A percentile compares a stretch with the other conserved stretches of the same genome.
These are phyloP conservation scores for Cantharis flavilabris DNA, from an alignment of 2,888 invertebrate species.

Conservation along the genomic window DNA sequence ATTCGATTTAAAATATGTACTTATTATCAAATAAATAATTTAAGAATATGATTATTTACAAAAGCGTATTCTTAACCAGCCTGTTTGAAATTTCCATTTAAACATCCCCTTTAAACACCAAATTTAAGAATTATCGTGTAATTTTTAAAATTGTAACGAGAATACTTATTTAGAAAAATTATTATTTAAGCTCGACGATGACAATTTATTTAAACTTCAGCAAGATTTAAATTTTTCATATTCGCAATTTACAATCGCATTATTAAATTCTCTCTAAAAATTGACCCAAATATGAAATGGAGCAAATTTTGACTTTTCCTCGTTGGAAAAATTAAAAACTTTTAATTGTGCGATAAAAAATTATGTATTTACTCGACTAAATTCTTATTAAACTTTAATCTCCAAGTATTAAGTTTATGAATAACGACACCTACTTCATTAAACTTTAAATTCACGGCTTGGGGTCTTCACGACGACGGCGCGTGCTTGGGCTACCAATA, in stretches of 20 bases:
- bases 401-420: not conserved
- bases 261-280: slow-evolving; percentile 1
- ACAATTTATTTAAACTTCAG: not conserved
- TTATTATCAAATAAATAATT: too few species aligned
- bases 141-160: not conserved
- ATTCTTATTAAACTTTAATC: not conserved
- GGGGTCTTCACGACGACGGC: not conserved
- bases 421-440: not conserved
- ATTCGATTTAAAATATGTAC: too few species aligned
- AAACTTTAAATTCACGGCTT: not conserved
- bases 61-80: not conserved
- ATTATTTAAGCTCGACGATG: not conserved
- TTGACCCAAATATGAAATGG: slow-evolving; percentile 8
- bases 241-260: not conserved
- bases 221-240: not conserved
- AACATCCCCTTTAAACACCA: not conserved
- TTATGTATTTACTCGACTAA: not conserved
- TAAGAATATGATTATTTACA: too few species aligned
- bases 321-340: not conserved
- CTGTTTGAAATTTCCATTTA: not conserved
- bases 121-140: not conserved
- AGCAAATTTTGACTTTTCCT: not conserved
- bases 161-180: not conserved
- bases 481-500: not conserved
- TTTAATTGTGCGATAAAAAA: not conserved